Conservation (phyloP, 2,113 vertebrate species). For the Siphamia tubifer region DNA sequence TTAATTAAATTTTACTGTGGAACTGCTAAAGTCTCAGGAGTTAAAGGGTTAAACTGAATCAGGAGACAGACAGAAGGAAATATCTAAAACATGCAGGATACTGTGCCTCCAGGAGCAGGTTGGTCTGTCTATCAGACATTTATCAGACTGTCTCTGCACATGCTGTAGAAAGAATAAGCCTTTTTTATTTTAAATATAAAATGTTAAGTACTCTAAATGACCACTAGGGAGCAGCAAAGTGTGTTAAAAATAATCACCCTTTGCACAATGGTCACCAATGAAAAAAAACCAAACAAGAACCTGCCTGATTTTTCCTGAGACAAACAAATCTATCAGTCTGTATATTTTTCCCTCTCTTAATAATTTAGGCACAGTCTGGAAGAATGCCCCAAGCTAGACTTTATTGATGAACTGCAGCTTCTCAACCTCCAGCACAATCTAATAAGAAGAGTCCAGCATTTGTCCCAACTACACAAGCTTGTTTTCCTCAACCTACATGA, state of each 20-base stretch:
- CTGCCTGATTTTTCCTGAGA: not conserved
- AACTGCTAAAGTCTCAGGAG: too few species aligned
- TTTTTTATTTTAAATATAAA: not conserved
- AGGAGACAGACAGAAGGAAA: too few species aligned
- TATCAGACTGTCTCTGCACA: not conserved
- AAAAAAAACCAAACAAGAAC: too few species aligned
- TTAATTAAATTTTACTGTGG: too few species aligned
- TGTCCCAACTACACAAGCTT: slow-evolving; percentile 88
- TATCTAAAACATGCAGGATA: too few species aligned
- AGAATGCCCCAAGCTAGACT: slow-evolving; percentile 85
- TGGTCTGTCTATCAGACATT: too few species aligned
- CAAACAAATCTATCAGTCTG: too few species aligned
- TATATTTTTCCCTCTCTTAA: not conserved
- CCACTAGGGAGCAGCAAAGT: slow-evolving; percentile 76
- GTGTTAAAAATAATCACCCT: not conserved
- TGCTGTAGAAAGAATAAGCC: not conserved
- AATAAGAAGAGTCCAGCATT: slow-evolving; percentile 87
- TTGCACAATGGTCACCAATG: not conserved
- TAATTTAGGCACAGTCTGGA: slow-evolving; percentile 83
- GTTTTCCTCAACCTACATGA: slow-evolving; percentile 91
- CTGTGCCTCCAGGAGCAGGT: too few species aligned
- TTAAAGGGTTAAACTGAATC: too few species aligned
- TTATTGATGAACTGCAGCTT: slow-evolving; percentile 85
- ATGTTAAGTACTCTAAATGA: not conserved
- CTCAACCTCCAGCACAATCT: slow-evolving; percentile 94